A percentile compares a stretch with the other conserved stretches of the same genome.
Evolutionary conservation across 2,888 invertebrate genomes (phyloP).

Genomic region (Tetrapedia diversipes): DNA sequence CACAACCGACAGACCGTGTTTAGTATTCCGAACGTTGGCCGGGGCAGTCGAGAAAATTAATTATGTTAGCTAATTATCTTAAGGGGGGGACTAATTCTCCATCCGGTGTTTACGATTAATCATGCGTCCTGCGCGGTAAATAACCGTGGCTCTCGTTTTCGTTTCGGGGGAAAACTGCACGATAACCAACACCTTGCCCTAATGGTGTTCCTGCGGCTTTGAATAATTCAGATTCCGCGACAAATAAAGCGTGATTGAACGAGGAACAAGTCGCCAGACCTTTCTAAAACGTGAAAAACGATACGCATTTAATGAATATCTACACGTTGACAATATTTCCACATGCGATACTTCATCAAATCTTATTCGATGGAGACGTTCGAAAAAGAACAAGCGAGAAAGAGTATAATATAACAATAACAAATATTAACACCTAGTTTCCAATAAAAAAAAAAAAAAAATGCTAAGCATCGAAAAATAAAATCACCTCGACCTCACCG

Average conservation of each 20-base stretch:
- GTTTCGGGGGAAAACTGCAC: conserved; percentile 46
- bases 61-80: conserved; percentile 78
- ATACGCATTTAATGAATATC: too few species aligned
- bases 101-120: conserved; percentile 75
- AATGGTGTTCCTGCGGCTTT: conserved; percentile 19
- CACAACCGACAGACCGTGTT: conserved; percentile 63
- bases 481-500: too few species aligned
- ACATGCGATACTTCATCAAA: too few species aligned
- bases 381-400: too few species aligned
- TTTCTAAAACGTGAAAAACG: too few species aligned
- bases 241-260: conserved; percentile 36
- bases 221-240: conserved; percentile 43
- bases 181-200: conserved; percentile 44
- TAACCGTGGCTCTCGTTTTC: conserved; percentile 61
- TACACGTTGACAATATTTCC: too few species aligned
- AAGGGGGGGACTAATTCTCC: conserved; percentile 79
- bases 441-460: too few species aligned
- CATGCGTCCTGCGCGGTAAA: conserved; percentile 70
- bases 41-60: conserved; percentile 76
- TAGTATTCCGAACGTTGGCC: conserved; percentile 75
- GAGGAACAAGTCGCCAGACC: too few species aligned
- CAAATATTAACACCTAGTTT: too few species aligned
- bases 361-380: too few species aligned
- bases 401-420: too few species aligned
- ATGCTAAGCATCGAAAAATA: too few species aligned